Evolutionary conservation across 2,888 invertebrate species (phyloP), one percentile per base, ranked within the genome.

Genomic region (Mythimna ferrago): DNA sequence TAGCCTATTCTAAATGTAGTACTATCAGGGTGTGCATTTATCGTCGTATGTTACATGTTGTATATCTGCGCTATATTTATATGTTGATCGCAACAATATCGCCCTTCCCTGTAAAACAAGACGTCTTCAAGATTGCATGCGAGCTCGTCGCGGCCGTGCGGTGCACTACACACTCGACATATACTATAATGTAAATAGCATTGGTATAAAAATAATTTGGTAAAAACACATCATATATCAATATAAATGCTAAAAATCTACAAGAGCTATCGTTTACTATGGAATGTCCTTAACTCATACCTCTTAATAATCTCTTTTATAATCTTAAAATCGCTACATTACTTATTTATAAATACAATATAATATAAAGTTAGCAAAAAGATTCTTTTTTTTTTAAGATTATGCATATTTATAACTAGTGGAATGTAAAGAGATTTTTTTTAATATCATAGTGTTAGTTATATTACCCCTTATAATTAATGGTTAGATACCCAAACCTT

Each of bases 131-230:
- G 66, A 63, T 75, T 53, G 65, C 73, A 67, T 67, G 83, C 63
- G 76, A 72, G 82, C 76, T 64, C 72, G 68, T 75, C 76, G 56
- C 71, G 54, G 44, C 35, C 81, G 83, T 62, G 65, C 73, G 72
- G 86, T 89, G 90, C 91, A 87, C 87, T 85, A 81, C 81, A 84
- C 87, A 82, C 77, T 83, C 86, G 76, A 86, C 88, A 90, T 89
- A 90, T 89, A 91, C 89, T 92, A 93, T 87, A 91, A 90, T 87
- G 90, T 93, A 93, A 86, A 94, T 92, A 94, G 93, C 95, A 96
- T 95, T 96, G 96, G 95, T 95, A 95, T 95, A 91, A 92, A 93
- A 93, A 91, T 89, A 95, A 95, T 95, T 96, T 95, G 95, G 95
- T 95, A 94, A 95, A 92, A 92, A 92, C 91, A 88, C 78, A 79